Conservation (phyloP, 2,888 invertebrate genomes). For the Salpingus planirostris region DNA sequence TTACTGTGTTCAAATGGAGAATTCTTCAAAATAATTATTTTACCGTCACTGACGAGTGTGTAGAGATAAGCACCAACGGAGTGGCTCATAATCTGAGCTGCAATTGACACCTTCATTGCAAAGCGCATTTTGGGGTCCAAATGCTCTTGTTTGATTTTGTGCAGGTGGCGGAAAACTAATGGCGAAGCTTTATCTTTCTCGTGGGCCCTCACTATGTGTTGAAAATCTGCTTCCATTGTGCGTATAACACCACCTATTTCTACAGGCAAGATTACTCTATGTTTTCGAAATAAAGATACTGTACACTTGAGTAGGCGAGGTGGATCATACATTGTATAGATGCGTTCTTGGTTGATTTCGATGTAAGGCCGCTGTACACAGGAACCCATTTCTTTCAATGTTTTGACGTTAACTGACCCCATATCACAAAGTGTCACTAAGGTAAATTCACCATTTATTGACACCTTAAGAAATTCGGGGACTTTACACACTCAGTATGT, state of each 20-base stretch:
- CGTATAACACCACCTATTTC: background rate
- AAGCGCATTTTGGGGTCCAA: slow-evolving; percentile 15
- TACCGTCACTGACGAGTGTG: background rate
- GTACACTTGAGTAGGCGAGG: slow-evolving; percentile 7
- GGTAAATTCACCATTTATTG: too few species aligned
- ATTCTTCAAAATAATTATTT: too few species aligned
- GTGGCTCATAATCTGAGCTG: slow-evolving; percentile 17
- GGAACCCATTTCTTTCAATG: slow-evolving; percentile 7
- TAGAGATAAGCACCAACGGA: slow-evolving; percentile 14
- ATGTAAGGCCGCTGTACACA: background rate
- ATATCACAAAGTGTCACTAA: slow-evolving; percentile 16
- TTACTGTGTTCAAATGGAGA: too few species aligned
- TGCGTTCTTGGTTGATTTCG: background rate
- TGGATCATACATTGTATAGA: slow-evolving; percentile 7
- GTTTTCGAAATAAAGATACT: slow-evolving; percentile 5
- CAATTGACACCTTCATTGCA: slow-evolving; percentile 20
- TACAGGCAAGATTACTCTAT: slow-evolving; percentile 1
- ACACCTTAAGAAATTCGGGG: too few species aligned
- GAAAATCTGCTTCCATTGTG: slow-evolving; percentile 7
- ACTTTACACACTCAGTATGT: too few species aligned
- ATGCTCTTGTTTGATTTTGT: slow-evolving; percentile 14
- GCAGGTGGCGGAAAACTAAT: slow-evolving; percentile 11
- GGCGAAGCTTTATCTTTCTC: slow-evolving; percentile 9
- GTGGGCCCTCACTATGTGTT: slow-evolving; percentile 8
- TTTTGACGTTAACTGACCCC: slow-evolving; percentile 14